Evolutionary conservation across 1,140 invertebrate species (phyloP).

Genomic region (Helicoverpa zea): DNA sequence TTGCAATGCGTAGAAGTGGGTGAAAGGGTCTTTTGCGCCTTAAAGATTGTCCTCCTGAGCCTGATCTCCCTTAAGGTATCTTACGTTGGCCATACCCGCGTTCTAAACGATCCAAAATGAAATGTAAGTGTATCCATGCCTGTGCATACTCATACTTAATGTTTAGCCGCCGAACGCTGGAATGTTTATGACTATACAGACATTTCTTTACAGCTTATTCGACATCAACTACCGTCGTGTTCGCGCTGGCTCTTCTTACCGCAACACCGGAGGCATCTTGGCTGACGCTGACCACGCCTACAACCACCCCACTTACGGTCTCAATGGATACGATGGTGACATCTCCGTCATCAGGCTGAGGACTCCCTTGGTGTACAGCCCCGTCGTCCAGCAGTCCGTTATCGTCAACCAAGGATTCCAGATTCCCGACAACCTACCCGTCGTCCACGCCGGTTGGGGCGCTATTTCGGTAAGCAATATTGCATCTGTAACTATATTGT

Average conservation of each 20-base stretch:
- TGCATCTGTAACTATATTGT: background rate
- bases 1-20: no score
- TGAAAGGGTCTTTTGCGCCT: no score
- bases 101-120: no score
- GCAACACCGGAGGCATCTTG: constrained; percentile 65
- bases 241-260: constrained; percentile 65
- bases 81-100: no score
- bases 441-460: constrained; percentile 74
- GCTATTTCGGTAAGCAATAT: constrained; percentile 56
- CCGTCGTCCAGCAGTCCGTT: constrained; percentile 58
- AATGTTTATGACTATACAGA: no score
- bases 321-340: constrained; percentile 62
- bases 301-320: constrained; percentile 67
- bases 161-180: no score
- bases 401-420: constrained; percentile 54
- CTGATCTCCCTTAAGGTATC: no score
- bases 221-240: constrained; percentile 59
- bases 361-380: constrained; percentile 54
- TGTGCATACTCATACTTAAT: no score
- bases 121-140: no score
- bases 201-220: constrained; percentile 52
- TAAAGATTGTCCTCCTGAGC: no score
- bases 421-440: constrained; percentile 62
- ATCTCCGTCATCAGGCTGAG: constrained; percentile 62
- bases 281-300: constrained; percentile 44